phyloP scores from a whole-genome alignment of 2,113 vertebrate species.

The Eurypyga helias region DNA sequence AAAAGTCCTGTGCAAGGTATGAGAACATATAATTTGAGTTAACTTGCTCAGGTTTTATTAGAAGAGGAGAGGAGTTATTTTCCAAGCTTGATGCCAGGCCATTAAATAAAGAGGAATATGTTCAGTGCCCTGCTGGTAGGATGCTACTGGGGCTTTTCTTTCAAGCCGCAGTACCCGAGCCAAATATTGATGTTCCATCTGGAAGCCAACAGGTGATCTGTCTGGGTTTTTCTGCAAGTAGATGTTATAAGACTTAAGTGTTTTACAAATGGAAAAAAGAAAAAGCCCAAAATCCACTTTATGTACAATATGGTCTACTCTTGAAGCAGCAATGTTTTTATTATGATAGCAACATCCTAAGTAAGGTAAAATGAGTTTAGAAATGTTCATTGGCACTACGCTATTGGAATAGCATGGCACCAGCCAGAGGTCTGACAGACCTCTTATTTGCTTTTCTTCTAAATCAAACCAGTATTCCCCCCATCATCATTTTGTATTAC shows the following conservation, averaged over 20 bases:
- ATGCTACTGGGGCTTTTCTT: background rate
- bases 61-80: background rate
- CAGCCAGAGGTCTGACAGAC: background rate
- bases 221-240: background rate
- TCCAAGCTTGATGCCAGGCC: background rate
- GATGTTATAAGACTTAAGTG: background rate
- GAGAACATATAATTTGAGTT: background rate
- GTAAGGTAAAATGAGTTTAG: background rate
- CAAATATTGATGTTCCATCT: background rate
- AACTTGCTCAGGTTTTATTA: background rate
- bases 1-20: background rate
- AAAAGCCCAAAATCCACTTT: too few species aligned
- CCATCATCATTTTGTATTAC: background rate
- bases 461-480: background rate
- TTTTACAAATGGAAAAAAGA: background rate
- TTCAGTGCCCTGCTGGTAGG: background rate
- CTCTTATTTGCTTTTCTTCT: background rate
- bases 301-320: background rate
- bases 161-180: background rate
- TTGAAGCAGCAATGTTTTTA: background rate
- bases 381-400: background rate
- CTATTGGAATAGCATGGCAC: background rate
- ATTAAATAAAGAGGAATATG: background rate
- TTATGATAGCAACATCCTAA: background rate
- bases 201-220: background rate